phyloP scores from a whole-genome alignment of 2,888 invertebrate genomes.

The Palloptera scutellata region DNA sequence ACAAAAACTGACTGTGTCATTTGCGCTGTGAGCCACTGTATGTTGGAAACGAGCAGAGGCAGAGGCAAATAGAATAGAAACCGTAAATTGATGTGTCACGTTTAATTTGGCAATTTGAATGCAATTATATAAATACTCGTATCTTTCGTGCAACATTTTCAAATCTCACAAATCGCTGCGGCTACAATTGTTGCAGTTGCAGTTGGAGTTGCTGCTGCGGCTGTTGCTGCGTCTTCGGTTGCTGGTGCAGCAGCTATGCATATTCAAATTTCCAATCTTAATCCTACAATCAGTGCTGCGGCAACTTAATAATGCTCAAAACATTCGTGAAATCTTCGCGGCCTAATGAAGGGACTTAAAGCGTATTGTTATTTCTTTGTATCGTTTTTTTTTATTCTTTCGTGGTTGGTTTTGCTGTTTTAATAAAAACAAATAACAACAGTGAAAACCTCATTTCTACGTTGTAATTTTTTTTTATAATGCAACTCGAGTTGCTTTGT shows the following conservation, averaged over 20 bases:
- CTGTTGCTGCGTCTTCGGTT: background rate
- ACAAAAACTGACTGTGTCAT: too few relatives aligned
- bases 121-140: too few relatives aligned
- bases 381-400: background rate
- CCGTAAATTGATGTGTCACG: constrained; percentile 61
- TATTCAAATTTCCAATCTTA: background rate
- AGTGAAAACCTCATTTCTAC: background rate
- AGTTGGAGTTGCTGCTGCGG: background rate
- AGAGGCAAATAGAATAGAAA: constrained; percentile 24
- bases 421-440: background rate
- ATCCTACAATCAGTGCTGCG: too few relatives aligned
- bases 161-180: too few relatives aligned
- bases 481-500: background rate
- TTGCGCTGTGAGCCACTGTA: too few relatives aligned
- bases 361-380: background rate
- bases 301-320: too few relatives aligned
- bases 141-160: too few relatives aligned
- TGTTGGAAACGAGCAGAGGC: background rate
- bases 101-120: constrained; percentile 55
- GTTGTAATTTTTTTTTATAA: background rate
- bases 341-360: constrained; percentile 11
- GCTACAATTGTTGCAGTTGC: background rate
- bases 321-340: background rate
- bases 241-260: background rate
- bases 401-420: background rate